Conservation (phyloP, 2,888 invertebrate genomes). For the Celastrina argiolus region DNA sequence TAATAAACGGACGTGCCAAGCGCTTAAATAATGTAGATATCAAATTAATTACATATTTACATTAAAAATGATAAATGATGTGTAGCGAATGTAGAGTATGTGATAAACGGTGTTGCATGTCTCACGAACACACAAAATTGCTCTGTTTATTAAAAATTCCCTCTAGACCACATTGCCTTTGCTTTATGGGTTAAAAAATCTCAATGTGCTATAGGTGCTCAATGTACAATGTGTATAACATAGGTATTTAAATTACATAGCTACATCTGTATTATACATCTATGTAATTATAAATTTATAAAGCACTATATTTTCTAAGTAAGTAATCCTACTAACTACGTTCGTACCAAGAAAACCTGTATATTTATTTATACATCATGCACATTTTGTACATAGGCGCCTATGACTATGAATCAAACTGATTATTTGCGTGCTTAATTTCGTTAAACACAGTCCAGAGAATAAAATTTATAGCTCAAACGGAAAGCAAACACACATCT, state of each 20-base stretch:
- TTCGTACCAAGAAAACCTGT: no score
- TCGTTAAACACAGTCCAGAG: not conserved
- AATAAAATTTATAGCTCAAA: not conserved
- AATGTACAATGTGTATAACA: not conserved
- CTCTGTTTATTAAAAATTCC: not conserved
- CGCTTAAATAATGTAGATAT: not conserved
- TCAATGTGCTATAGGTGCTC: not conserved
- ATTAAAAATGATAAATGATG: not conserved
- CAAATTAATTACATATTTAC: constrained; percentile 4
- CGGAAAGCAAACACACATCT: not conserved
- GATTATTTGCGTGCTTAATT: no score
- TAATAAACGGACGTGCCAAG: not conserved
- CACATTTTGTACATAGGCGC: no score
- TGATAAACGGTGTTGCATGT: constrained; percentile 5
- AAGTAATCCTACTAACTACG: no score
- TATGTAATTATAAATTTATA: no score
- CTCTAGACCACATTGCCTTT: not conserved
- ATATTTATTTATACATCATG: no score
- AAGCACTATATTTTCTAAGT: no score
- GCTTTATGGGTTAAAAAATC: not conserved
- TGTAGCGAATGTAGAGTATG: not conserved
- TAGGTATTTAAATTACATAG: no score
- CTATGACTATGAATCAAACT: no score
- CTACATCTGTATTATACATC: no score
- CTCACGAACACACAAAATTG: not conserved